Percentiles rank a stretch among this genome's conserved stretches.
Conservation (phyloP, 2,888 invertebrate genomes). For the Hirtodrosophila cameraria region DNA sequence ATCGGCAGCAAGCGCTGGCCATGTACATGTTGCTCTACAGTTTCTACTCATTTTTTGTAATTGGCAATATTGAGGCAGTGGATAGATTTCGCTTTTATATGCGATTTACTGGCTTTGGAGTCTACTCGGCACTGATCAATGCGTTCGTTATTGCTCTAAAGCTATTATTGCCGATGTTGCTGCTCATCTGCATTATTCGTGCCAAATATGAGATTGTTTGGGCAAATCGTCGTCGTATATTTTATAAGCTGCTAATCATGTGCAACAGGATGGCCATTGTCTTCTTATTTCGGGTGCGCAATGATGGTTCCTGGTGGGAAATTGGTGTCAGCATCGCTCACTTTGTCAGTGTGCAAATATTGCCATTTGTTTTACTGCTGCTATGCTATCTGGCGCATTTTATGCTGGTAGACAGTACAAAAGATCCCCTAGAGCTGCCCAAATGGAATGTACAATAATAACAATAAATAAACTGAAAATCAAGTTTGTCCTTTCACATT, state of each 20-base stretch:
- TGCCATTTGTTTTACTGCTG: constrained; percentile 88
- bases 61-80: constrained; percentile 97
- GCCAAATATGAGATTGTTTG: constrained; percentile 41
- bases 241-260: constrained; percentile 90
- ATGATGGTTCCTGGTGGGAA: constrained; percentile 97
- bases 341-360: constrained; percentile 92
- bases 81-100: constrained; percentile 97
- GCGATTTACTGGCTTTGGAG: constrained; percentile 94
- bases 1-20: constrained; percentile 83
- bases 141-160: constrained; percentile 93
- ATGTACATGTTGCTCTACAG: constrained; percentile 88
- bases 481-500: too few relatives aligned
- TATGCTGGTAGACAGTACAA: constrained; percentile 80
- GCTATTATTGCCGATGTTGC: constrained; percentile 91
- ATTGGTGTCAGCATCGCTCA: constrained; percentile 96
- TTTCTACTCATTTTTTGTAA: constrained; percentile 95
- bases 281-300: constrained; percentile 93
- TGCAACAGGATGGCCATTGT: constrained; percentile 94
- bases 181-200: constrained; percentile 84
- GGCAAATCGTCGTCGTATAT: constrained; percentile 84
- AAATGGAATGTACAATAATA: constrained; percentile 15
- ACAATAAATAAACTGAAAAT: not conserved
- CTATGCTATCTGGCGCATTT: constrained; percentile 87
- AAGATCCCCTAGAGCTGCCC: constrained; percentile 1
- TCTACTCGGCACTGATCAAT: constrained; percentile 96